Conservation (phyloP, 2,797 vertebrate genomes). For the Neoniphon sammara region DNA sequence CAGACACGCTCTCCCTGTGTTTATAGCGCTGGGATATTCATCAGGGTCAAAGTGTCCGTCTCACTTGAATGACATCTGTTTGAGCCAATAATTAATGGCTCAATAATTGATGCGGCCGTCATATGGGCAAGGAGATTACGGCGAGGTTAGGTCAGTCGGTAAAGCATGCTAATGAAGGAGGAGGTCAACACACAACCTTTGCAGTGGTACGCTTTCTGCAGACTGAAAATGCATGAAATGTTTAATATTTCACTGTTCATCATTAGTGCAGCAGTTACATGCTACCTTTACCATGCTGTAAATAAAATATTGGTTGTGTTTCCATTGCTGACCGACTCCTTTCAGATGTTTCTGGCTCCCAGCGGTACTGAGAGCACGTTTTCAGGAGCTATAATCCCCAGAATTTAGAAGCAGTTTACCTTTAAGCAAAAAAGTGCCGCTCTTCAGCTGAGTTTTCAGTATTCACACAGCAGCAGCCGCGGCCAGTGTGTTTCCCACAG, state of each 20-base stretch:
- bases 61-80: conserved; percentile 74
- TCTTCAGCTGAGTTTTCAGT: no score
- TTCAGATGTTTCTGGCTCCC: no score
- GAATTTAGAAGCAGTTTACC: no score
- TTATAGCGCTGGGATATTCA: conserved; percentile 58
- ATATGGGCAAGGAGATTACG: conserved; percentile 29
- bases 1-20: conserved; percentile 50
- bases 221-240: neutral
- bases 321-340: no score
- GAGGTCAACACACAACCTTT: conserved; percentile 38
- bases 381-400: no score
- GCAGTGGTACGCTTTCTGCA: neutral
- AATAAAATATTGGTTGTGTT: neutral
- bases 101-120: conserved; percentile 70
- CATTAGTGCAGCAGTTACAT: no score
- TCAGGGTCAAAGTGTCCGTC: conserved; percentile 67
- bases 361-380: no score
- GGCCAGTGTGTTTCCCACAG: no score
- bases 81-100: conserved; percentile 68
- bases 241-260: conserved; percentile 8
- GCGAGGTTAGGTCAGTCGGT: conserved; percentile 41
- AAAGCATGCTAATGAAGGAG: conserved; percentile 42
- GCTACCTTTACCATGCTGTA: neutral
- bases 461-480: no score
- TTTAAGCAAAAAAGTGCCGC: no score